Percentiles rank a stretch among this genome's conserved stretches.
These are phyloP conservation scores for Synanceia verrucosa DNA, from an alignment of 2,797 vertebrate genomes.

Conservation along the genomic window DNA sequence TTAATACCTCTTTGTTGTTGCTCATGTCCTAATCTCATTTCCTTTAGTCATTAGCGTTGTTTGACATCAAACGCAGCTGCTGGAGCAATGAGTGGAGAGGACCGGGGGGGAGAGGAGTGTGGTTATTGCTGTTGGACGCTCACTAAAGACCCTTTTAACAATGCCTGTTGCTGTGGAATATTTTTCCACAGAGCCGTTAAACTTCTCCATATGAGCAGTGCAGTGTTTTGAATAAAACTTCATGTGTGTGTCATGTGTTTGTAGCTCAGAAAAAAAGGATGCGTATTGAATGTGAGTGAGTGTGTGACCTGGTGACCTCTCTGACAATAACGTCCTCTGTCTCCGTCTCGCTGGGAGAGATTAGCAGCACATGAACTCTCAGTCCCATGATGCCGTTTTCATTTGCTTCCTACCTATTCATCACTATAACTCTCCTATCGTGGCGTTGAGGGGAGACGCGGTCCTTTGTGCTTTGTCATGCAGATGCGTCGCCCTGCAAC, in stretches of 20 bases:
- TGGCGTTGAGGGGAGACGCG: slow-evolving; percentile 45
- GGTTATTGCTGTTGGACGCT: slow-evolving; percentile 59
- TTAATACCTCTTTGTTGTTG: slow-evolving; percentile 74
- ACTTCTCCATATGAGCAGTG: slow-evolving; percentile 14
- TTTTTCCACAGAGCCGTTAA: slow-evolving; percentile 48
- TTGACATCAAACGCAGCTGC: slow-evolving; percentile 73
- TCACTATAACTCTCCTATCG: slow-evolving; percentile 37
- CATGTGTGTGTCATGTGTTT: slow-evolving; percentile 11
- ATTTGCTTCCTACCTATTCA: slow-evolving; percentile 70
- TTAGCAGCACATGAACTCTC: slow-evolving; percentile 63
- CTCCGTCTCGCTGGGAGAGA: slow-evolving; percentile 55
- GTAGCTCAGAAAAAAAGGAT: slow-evolving; percentile 15
- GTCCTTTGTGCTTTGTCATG: slow-evolving; percentile 57
- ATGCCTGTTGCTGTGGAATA: slow-evolving; percentile 26
- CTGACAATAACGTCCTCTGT: slow-evolving; percentile 61
- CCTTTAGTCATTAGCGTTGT: slow-evolving; percentile 76
- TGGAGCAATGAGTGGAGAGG: slow-evolving; percentile 26
- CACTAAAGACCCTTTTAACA: slow-evolving; percentile 57
- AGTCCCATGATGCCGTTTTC: slow-evolving; percentile 71
- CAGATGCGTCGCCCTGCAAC: slow-evolving; percentile 47
- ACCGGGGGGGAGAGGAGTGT: slow-evolving; percentile 22
- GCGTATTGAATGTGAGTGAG: slow-evolving; percentile 6
- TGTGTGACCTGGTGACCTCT: slow-evolving; percentile 54
- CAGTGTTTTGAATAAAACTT: slow-evolving; percentile 35
- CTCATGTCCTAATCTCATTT: slow-evolving; percentile 75